Base-by-base conservation (phyloP, 2,888 invertebrate species). In the Synanthedon formicaeformis region DNA sequence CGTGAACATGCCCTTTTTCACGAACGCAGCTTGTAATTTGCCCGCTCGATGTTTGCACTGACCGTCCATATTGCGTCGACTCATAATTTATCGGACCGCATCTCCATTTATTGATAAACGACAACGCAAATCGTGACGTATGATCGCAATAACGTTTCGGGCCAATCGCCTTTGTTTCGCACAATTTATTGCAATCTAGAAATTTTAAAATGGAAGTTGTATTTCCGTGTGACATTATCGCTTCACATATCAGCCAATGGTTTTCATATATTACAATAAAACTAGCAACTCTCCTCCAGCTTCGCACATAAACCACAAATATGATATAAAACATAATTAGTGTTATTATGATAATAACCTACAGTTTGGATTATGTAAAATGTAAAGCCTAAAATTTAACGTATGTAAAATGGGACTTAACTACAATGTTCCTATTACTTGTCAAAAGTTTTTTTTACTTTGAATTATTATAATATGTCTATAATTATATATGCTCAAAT, bases 71-170 rank as follows among this genome's bases (percentile, higher is more conserved):
- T 74, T 71, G 71, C 69, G 61, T 60, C 56, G 62, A 53, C 60
- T 65, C 66, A 73, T 77, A 78, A 80, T 78, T 78, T 78, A 78
- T 78, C 65, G 72, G 59, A 65, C 66, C 72, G 65, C 72, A 73
- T 74, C 71, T 67, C 69, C 69, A 70, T 75, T 75, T 74, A 75
- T 77, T 77, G 74, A 77, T 75, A 73, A 72, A 76, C 65, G 71
- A 66, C 68, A 69, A 60, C 59, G 50, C 51, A 41, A 18, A 51
- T 53, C 54, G 54, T 57, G 57, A 56, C 54, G 54, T 50, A 55
- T 59, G 62, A 55, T 62, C 58, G 62, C 64, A 61, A 62, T 64
- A 65, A 65, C 66, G 66, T 67, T 72, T 71, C 68, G 65, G 66
- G 67, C 60, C 62, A 56, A 60, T 57, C 60, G 58, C 65, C 63